phyloP scores from a whole-genome alignment of 2,888 invertebrate species.

The Ochropleura plecta region DNA sequence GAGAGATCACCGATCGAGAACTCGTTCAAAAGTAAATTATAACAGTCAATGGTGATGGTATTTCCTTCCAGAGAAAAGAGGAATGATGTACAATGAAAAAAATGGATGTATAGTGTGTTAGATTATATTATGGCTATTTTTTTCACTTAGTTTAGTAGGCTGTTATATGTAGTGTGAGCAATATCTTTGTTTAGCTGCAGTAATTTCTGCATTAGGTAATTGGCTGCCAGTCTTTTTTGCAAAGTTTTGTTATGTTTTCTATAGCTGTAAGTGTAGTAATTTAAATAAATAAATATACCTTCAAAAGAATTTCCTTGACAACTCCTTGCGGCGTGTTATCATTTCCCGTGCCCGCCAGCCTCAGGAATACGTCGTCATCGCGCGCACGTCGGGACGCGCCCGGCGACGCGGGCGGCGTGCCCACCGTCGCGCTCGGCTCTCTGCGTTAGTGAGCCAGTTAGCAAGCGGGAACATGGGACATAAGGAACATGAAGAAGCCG shows the following conservation, averaged over 20 bases:
- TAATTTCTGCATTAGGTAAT: no score
- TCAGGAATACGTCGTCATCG: constrained; percentile 94
- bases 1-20: no score
- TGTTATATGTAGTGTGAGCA: no score
- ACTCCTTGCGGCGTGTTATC: constrained; percentile 78
- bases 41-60: neutral
- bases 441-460: constrained; percentile 74
- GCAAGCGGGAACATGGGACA: constrained; percentile 44
- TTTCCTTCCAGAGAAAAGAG: neutral
- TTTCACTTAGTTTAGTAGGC: no score
- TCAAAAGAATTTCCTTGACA: constrained; percentile 90
- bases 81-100: neutral
- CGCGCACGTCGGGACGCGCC: constrained; percentile 90
- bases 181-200: no score
- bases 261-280: no score
- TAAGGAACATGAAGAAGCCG: constrained; percentile 41
- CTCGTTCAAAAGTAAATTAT: no score
- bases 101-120: neutral
- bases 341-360: constrained; percentile 92
- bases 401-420: constrained; percentile 91
- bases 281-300: no score
- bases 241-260: no score
- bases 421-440: constrained; percentile 76
- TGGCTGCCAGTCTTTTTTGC: no score
- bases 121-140: neutral